Conservation (phyloP, 2,888 invertebrate genomes). For the Byasa hedistus region DNA sequence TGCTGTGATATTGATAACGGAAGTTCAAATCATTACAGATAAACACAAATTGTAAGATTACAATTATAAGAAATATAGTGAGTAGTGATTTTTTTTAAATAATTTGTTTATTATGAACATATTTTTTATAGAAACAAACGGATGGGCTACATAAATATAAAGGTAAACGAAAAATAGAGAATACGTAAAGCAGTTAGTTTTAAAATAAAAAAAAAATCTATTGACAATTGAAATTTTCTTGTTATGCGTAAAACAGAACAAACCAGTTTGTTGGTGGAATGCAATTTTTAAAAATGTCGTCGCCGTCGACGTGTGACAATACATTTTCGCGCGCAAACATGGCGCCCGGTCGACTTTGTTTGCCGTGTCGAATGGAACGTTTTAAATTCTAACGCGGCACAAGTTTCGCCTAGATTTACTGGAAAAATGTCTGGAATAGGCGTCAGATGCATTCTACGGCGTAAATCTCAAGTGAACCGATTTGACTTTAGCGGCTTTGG, state of each 20-base stretch:
- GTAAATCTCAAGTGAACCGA: neutral
- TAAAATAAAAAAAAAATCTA: too few species aligned
- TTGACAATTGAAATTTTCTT: neutral
- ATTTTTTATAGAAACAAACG: too few species aligned
- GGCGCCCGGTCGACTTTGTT: conserved; percentile 20
- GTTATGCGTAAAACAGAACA: conserved; percentile 15
- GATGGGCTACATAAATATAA: too few species aligned
- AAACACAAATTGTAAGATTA: too few species aligned
- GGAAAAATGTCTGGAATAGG: conserved; percentile 7
- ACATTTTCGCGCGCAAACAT: conserved; percentile 24
- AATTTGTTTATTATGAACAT: too few species aligned
- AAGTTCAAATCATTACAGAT: too few species aligned
- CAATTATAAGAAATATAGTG: too few species aligned
- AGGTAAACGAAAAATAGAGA: too few species aligned
- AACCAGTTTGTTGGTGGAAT: conserved; percentile 7
- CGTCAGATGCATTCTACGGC: conserved; percentile 2
- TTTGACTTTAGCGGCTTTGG: neutral
- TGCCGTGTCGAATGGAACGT: conserved; percentile 13
- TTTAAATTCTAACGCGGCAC: conserved; percentile 16
- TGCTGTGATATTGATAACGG: too few species aligned
- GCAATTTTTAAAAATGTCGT: conserved; percentile 25
- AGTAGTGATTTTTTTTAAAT: too few species aligned
- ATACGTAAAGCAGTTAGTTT: too few species aligned
- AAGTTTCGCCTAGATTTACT: conserved; percentile 17
- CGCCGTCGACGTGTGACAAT: conserved; percentile 17